Evolutionary conservation across 2,888 invertebrate genomes (phyloP).

Genomic region (Sarcophaga caerulescens): DNA sequence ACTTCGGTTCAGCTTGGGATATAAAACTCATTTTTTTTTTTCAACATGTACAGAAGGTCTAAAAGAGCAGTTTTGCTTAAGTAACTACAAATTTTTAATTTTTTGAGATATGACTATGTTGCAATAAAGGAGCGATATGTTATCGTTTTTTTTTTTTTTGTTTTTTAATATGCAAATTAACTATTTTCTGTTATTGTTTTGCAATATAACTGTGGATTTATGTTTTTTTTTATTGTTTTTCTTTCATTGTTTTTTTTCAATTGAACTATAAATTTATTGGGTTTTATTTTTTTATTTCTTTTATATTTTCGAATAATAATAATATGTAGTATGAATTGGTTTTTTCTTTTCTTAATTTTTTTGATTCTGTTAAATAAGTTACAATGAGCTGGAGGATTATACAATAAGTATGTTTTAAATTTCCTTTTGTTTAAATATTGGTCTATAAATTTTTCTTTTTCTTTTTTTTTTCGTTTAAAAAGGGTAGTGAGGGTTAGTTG

Average conservation of each 20-base stretch:
- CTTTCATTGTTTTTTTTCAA: slow-evolving; percentile 29
- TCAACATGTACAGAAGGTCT: no score
- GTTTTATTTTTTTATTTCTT: neutral
- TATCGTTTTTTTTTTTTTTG: neutral
- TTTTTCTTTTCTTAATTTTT: neutral
- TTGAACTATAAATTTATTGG: slow-evolving; percentile 58
- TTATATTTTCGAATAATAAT: no score
- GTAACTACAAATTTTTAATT: no score
- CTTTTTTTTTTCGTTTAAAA: neutral
- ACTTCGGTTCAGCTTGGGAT: no score
- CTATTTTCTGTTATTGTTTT: slow-evolving; percentile 33
- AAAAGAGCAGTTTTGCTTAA: no score
- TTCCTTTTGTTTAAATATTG: slow-evolving; percentile 49
- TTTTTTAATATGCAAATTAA: slow-evolving; percentile 51
- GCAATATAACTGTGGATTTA: slow-evolving; percentile 20
- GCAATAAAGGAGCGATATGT: no score
- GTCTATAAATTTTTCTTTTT: slow-evolving; percentile 48
- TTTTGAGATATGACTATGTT: no score
- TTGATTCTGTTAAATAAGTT: slow-evolving; percentile 1
- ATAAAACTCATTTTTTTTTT: no score
- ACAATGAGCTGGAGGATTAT: no score
- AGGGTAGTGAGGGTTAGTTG: neutral
- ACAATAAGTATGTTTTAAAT: slow-evolving; percentile 16
- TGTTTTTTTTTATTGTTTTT: neutral
- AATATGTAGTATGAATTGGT: no score